Percentiles rank a stretch among this genome's conserved stretches.
Evolutionary conservation across 2,797 vertebrate species (phyloP).

Genomic region (Cephalopachus bancanus): DNA sequence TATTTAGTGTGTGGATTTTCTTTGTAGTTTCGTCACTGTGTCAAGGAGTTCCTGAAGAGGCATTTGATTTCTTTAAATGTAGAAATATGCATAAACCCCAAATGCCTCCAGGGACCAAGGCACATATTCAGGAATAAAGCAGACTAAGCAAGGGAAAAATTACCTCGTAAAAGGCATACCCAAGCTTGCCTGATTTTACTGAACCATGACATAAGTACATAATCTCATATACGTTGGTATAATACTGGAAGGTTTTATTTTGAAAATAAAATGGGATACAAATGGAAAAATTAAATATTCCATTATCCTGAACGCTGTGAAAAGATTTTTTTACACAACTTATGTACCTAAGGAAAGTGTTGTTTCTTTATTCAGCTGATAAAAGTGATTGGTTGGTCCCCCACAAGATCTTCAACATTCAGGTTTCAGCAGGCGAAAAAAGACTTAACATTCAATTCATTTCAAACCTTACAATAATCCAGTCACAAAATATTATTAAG

Average conservation of each 20-base stretch:
- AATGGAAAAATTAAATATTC: slow-evolving; percentile 11
- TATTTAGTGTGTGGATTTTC: background rate
- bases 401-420: background rate
- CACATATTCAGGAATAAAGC: background rate
- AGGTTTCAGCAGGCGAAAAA: background rate
- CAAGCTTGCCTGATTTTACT: background rate
- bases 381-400: background rate
- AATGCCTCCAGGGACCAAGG: background rate
- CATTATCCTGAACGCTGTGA: background rate
- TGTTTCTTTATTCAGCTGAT: background rate
- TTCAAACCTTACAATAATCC: background rate
- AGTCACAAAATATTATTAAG: background rate
- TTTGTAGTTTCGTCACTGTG: background rate
- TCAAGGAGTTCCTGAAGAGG: background rate
- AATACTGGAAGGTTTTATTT: slow-evolving; percentile 14
- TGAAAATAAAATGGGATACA: background rate
- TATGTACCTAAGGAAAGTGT: background rate
- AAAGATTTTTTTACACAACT: background rate
- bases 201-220: background rate
- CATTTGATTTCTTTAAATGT: slow-evolving; percentile 9
- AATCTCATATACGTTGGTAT: background rate
- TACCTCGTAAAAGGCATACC: background rate
- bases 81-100: background rate
- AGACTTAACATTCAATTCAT: background rate
- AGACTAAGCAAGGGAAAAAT: background rate